phyloP scores from a whole-genome alignment of 2,113 vertebrate species.

The Eubucco bourcierii region DNA sequence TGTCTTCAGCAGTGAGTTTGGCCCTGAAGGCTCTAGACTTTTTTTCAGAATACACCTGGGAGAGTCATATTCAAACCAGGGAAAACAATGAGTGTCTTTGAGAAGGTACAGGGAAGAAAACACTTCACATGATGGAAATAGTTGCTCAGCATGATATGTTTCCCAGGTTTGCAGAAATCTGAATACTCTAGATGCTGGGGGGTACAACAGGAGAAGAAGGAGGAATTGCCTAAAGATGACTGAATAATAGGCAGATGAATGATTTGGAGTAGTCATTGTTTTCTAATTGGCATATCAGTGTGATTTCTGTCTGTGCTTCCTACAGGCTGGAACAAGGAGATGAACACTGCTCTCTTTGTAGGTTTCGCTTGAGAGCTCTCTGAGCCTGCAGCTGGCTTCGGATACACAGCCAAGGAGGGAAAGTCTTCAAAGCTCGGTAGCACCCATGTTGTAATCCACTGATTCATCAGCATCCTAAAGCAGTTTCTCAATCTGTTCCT shows the following conservation, averaged over 20 bases:
- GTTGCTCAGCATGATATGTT: neutral
- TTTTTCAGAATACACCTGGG: neutral
- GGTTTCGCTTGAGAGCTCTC: neutral
- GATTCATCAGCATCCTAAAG: neutral
- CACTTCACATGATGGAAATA: neutral
- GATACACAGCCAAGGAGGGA: neutral
- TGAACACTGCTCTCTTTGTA: neutral
- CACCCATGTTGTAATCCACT: neutral
- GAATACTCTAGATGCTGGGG: neutral
- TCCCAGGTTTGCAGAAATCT: neutral
- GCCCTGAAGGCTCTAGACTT: neutral
- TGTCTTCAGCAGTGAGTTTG: neutral
- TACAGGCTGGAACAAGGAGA: neutral
- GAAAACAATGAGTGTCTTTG: neutral
- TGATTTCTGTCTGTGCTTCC: neutral
- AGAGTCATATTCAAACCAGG: neutral
- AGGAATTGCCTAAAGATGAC: neutral
- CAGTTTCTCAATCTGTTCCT: neutral
- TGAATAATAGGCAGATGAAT: neutral
- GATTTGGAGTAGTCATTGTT: neutral
- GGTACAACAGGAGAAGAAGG: neutral
- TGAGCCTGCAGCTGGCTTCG: neutral
- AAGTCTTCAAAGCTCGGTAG: neutral
- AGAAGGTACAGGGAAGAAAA: neutral
- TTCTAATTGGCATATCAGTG: neutral